A percentile compares a stretch with the other conserved stretches of the same genome.
Evolutionary conservation across 53 echinoderm and acorn worm species (phyloP).

Genomic region (Stichopus horrens): DNA sequence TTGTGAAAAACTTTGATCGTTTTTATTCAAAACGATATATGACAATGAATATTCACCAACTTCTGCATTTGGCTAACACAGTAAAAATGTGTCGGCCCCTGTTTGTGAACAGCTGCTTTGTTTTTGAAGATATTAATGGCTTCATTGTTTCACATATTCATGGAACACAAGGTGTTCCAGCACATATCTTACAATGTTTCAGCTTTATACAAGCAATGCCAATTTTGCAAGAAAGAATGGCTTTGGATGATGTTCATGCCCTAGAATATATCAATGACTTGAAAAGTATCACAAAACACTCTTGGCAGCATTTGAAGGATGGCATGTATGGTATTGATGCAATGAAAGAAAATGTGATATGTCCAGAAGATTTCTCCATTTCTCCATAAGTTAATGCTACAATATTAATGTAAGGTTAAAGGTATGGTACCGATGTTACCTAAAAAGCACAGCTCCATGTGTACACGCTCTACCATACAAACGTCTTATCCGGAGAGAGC

Average conservation of each 20-base stretch:
- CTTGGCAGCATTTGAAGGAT: slow-evolving; percentile 21
- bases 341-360: neutral
- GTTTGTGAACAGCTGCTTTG: slow-evolving; percentile 53
- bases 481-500: slow-evolving; percentile 30
- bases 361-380: slow-evolving; percentile 2
- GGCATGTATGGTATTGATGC: slow-evolving; percentile 28
- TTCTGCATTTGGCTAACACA: slow-evolving; percentile 34
- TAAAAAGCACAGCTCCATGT: slow-evolving; percentile 22
- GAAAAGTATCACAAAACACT: neutral
- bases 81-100: slow-evolving; percentile 44
- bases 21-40: slow-evolving; percentile 38
- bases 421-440: slow-evolving; percentile 25
- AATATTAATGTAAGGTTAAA: neutral
- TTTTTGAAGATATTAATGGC: slow-evolving; percentile 56
- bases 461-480: slow-evolving; percentile 48
- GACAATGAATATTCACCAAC: slow-evolving; percentile 59
- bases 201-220: slow-evolving; percentile 36
- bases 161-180: slow-evolving; percentile 50
- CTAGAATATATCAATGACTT: neutral
- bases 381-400: neutral
- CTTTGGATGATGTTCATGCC: slow-evolving; percentile 20
- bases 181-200: slow-evolving; percentile 34
- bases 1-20: slow-evolving; percentile 32
- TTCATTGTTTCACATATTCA: slow-evolving; percentile 52
- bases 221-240: neutral